Evolutionary conservation across 2,888 invertebrate genomes (phyloP).

Genomic region (Cremastobaeus sp.): DNA sequence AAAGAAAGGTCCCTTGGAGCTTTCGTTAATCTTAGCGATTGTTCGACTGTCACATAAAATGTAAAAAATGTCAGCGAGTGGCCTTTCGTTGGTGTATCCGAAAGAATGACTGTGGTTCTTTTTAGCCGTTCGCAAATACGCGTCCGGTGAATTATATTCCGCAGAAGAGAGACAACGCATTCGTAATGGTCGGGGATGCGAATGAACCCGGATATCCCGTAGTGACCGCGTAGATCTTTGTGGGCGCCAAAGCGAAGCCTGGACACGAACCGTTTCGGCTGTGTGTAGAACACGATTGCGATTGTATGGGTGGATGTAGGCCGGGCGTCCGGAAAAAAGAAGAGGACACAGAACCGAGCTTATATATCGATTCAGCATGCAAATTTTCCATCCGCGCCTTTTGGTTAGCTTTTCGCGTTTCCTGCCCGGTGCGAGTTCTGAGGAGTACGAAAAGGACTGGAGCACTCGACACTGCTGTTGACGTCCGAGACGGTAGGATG

Average conservation of each 20-base stretch:
- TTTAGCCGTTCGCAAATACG: conserved; percentile 58
- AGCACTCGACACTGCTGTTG: conserved; percentile 48
- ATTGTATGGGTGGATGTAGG: conserved; percentile 16
- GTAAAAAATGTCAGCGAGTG: conserved; percentile 57
- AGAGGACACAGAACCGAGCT: conserved; percentile 37
- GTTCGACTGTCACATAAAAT: conserved; percentile 59
- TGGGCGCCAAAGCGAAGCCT: conserved; percentile 58
- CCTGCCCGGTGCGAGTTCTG: conserved; percentile 18
- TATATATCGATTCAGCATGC: conserved; percentile 59
- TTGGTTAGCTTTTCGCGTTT: conserved; percentile 50
- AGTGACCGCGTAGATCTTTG: conserved; percentile 61
- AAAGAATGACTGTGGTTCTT: conserved; percentile 54
- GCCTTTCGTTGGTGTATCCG: conserved; percentile 41
- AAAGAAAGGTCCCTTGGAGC: conserved; percentile 17
- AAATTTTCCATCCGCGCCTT: conserved; percentile 58
- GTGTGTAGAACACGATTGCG: neutral
- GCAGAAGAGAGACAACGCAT: conserved; percentile 38
- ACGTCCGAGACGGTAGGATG: conserved; percentile 9
- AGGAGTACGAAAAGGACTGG: conserved; percentile 5
- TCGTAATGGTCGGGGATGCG: conserved; percentile 54
- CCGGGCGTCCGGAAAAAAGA: conserved; percentile 34
- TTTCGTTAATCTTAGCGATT: conserved; percentile 60
- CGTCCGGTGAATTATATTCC: conserved; percentile 51
- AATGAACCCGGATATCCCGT: conserved; percentile 60
- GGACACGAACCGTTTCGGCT: conserved; percentile 40